Percentiles rank a stretch among this genome's conserved stretches.
Evolutionary conservation across 1,140 invertebrate genomes (phyloP).

Genomic region (Atta cephalotes): DNA sequence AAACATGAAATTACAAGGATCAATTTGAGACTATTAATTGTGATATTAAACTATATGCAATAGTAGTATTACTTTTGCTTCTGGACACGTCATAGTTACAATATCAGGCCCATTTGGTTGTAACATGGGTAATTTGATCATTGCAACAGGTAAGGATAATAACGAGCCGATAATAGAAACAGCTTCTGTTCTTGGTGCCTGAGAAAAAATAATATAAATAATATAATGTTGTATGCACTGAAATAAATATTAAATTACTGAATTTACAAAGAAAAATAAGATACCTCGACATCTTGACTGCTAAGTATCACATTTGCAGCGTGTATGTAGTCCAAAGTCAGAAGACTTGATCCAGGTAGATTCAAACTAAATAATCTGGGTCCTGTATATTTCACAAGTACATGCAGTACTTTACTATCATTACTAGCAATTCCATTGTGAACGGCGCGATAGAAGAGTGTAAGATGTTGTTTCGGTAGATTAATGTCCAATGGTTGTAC

Average conservation of each 20-base stretch:
- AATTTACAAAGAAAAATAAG: slow-evolving; percentile 42
- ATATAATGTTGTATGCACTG: background rate
- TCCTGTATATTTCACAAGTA: slow-evolving; percentile 90
- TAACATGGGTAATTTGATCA: slow-evolving; percentile 92
- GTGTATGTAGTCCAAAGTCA: slow-evolving; percentile 96
- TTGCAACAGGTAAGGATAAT: slow-evolving; percentile 92
- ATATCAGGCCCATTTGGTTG: slow-evolving; percentile 91
- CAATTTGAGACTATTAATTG: background rate
- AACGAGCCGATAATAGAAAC: slow-evolving; percentile 96
- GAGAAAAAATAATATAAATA: slow-evolving; percentile 59
- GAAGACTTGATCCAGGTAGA: slow-evolving; percentile 94
- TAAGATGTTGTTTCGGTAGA: slow-evolving; percentile 90
- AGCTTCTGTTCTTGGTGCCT: slow-evolving; percentile 95
- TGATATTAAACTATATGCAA: slow-evolving; percentile 15
- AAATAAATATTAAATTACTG: slow-evolving; percentile 21
- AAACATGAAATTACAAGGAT: slow-evolving; percentile 27
- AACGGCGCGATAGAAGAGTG: slow-evolving; percentile 95
- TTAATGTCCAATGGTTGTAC: slow-evolving; percentile 87
- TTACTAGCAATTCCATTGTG: slow-evolving; percentile 91
- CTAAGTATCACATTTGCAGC: slow-evolving; percentile 95
- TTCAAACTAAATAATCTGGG: slow-evolving; percentile 95
- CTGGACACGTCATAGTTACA: slow-evolving; percentile 90
- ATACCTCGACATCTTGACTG: slow-evolving; percentile 91
- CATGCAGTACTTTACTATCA: slow-evolving; percentile 87
- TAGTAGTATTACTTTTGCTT: slow-evolving; percentile 90